Percentiles rank a stretch among this genome's conserved stretches.
phyloP scores from a whole-genome alignment of 35 echinoderm and acorn worm genomes.

The Apostichopus japonicus region DNA sequence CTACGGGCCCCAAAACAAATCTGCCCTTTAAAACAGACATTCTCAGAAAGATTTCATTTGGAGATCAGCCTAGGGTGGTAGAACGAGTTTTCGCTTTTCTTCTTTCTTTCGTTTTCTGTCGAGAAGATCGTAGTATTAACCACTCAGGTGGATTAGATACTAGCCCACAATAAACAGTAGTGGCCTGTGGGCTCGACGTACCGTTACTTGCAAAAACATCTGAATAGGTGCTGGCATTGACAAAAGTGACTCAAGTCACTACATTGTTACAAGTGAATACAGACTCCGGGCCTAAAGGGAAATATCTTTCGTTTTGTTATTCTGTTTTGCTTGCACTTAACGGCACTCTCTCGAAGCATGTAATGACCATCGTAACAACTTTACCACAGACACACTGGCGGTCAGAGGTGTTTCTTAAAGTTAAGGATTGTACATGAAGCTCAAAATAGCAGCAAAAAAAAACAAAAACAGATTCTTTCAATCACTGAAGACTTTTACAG shows the following conservation, averaged over 20 bases:
- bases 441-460: neutral
- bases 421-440: too few species aligned
- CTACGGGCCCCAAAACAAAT: neutral
- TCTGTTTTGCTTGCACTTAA: neutral
- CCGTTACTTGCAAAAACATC: conserved; percentile 1
- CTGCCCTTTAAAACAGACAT: neutral
- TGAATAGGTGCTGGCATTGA: neutral
- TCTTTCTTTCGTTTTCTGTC: too few species aligned
- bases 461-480: neutral
- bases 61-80: neutral
- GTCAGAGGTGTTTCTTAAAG: too few species aligned
- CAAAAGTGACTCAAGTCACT: neutral
- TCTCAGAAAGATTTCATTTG: neutral
- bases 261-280: neutral
- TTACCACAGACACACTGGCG: neutral
- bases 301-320: neutral
- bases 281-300: neutral
- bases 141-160: neutral
- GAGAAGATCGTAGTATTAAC: too few species aligned
- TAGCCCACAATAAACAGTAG: neutral
- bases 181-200: neutral
- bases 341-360: neutral
- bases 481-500: neutral
- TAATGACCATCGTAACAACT: neutral
- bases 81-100: neutral